phyloP scores from a whole-genome alignment of 2,113 vertebrate genomes.

The Plotosus lineatus region DNA sequence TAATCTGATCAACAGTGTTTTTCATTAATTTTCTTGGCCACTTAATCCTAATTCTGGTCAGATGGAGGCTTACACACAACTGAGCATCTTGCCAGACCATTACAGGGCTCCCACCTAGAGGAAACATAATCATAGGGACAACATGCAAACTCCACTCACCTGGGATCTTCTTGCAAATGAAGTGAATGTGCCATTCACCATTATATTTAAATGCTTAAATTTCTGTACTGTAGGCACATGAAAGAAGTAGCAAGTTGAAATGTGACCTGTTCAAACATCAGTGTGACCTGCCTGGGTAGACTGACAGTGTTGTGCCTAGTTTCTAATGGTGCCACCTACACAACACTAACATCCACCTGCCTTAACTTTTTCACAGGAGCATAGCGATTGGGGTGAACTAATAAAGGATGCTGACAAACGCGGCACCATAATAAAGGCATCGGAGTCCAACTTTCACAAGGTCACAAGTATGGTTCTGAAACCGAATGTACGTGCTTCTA shows the following conservation, averaged over 20 bases:
- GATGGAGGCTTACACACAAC: no score
- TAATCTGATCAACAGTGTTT: no score
- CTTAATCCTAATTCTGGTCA: no score
- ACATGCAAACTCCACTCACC: no score
- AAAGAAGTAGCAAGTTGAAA: background rate
- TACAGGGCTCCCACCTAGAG: no score
- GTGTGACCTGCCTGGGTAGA: background rate
- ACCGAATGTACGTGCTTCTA: slow-evolving; percentile 44
- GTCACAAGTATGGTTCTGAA: slow-evolving; percentile 76
- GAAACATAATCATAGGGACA: no score
- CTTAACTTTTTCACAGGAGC: slow-evolving; percentile 66
- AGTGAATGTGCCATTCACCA: no score
- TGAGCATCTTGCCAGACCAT: no score
- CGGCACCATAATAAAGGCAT: slow-evolving; percentile 73
- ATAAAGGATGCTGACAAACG: slow-evolving; percentile 79
- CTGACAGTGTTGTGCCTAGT: background rate
- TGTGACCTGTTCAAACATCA: background rate
- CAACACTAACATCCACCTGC: background rate
- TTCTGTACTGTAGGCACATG: background rate
- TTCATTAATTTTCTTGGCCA: no score
- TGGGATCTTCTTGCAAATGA: no score
- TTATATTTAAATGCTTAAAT: no score
- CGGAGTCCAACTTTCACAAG: slow-evolving; percentile 64
- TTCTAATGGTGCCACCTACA: background rate
- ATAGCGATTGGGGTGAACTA: slow-evolving; percentile 78